phyloP scores from a whole-genome alignment of 2,797 vertebrate species.

The Ateles fusciceps region DNA sequence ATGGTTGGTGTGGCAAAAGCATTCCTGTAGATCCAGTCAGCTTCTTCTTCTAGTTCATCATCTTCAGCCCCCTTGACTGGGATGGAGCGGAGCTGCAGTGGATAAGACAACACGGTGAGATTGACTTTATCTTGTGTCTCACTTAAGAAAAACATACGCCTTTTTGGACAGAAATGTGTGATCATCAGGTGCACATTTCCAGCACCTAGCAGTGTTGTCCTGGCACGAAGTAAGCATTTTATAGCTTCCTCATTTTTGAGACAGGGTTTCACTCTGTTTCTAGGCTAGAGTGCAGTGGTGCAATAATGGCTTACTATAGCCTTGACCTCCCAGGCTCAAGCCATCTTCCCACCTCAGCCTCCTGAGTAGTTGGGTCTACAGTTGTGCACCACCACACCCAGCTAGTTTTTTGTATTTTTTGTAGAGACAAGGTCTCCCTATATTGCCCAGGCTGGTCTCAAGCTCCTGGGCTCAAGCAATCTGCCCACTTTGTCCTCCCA shows the following conservation, averaged over 20 bases:
- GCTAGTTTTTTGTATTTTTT: too few relatives aligned
- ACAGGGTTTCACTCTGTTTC: too few relatives aligned
- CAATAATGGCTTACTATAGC: too few relatives aligned
- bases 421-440: too few relatives aligned
- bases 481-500: too few relatives aligned
- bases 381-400: too few relatives aligned
- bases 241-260: not conserved
- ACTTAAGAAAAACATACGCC: not conserved
- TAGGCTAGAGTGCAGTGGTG: too few relatives aligned
- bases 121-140: not conserved
- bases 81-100: slow-evolving; percentile 91
- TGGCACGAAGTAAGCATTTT: not conserved
- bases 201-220: not conserved
- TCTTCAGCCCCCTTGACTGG: slow-evolving; percentile 97
- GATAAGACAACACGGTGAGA: not conserved
- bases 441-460: too few relatives aligned
- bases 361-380: too few relatives aligned
- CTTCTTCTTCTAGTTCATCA: slow-evolving; percentile 97
- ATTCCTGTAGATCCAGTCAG: slow-evolving; percentile 99
- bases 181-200: not conserved
- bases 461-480: too few relatives aligned
- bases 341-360: too few relatives aligned
- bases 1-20: slow-evolving; percentile 98
- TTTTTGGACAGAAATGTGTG: not conserved
- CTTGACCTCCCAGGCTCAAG: too few relatives aligned